Conservation (phyloP, 2,113 vertebrate species). For the Baryphthengus martii region DNA sequence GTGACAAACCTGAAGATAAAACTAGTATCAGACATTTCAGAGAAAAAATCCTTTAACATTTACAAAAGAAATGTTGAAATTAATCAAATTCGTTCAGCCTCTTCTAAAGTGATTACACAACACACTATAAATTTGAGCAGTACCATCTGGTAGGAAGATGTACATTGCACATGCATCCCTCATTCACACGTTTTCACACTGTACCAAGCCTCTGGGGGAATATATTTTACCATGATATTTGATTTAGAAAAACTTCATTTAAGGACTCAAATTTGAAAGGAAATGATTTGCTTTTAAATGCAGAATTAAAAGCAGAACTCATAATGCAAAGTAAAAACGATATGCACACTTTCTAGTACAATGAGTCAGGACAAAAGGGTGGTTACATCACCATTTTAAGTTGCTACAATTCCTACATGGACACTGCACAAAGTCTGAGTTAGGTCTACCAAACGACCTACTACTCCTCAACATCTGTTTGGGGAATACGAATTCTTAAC, state of each 20-base stretch:
- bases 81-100: not conserved
- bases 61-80: constrained; percentile 16
- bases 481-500: not conserved
- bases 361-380: not conserved
- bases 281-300: not conserved
- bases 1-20: not conserved
- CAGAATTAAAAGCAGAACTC: not conserved
- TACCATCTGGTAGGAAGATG: constrained; percentile 40
- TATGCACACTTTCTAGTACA: not conserved
- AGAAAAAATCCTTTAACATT: constrained; percentile 1
- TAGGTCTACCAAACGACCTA: not conserved
- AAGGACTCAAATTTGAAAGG: not conserved
- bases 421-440: not conserved
- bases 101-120: constrained; percentile 44
- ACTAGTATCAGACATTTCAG: not conserved
- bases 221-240: constrained; percentile 33
- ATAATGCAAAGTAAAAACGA: not conserved
- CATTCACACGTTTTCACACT: constrained; percentile 24
- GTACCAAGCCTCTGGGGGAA: constrained; percentile 13
- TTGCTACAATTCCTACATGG: not conserved
- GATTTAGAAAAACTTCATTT: constrained; percentile 42
- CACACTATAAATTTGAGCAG: constrained; percentile 18
- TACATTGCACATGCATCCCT: constrained; percentile 40
- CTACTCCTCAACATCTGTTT: not conserved
- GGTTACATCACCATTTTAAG: not conserved